Evolutionary conservation across 2,113 vertebrate species (phyloP).

Genomic region (Globicephala melas): DNA sequence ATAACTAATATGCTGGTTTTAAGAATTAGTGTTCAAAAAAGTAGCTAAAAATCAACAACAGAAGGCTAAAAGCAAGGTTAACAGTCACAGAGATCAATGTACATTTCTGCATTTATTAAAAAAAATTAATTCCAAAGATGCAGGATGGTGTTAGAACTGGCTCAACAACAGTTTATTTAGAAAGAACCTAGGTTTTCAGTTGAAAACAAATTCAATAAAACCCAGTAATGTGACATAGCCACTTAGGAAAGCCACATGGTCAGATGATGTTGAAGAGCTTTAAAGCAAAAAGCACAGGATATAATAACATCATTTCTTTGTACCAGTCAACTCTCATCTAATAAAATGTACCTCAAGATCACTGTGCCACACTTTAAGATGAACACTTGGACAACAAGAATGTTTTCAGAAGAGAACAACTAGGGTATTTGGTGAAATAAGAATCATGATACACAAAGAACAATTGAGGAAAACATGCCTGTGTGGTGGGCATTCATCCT

Average conservation of each 20-base stretch:
- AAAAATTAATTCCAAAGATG: background rate
- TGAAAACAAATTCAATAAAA: conserved; percentile 23
- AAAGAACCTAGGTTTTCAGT: conserved; percentile 17
- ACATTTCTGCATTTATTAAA: background rate
- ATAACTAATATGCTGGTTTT: background rate
- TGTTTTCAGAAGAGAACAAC: background rate
- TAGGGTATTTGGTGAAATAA: background rate
- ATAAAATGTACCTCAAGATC: background rate
- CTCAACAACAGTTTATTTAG: conserved; percentile 40
- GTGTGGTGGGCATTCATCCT: background rate
- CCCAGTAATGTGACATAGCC: background rate
- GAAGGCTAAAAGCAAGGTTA: background rate
- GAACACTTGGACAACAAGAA: background rate
- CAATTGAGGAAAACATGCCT: background rate
- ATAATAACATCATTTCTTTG: background rate
- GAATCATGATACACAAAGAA: background rate
- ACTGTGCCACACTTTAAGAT: background rate
- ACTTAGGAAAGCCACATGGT: background rate
- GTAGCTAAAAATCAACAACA: background rate
- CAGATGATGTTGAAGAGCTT: background rate
- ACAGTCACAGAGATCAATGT: conserved; percentile 14
- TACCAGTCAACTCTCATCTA: background rate
- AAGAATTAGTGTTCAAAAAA: conserved; percentile 5
- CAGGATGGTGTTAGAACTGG: background rate
- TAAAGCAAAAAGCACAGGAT: background rate